Evolutionary conservation across 1,140 invertebrate species (phyloP), one percentile per base, ranked within the genome.

Genomic region (Drosophila orosa): DNA sequence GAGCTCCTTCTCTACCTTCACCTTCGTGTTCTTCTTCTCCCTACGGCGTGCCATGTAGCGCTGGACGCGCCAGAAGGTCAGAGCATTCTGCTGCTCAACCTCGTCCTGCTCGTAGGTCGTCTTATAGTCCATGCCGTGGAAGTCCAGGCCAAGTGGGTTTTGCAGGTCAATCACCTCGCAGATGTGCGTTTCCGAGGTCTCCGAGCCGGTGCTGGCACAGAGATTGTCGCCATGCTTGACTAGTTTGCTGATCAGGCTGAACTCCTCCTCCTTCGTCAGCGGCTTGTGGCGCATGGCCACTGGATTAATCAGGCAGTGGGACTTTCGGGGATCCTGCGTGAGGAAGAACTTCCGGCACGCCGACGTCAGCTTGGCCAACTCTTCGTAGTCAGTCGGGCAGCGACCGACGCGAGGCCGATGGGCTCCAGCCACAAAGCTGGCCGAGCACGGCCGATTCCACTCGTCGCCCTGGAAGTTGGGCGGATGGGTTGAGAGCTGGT

Each of bases 41-140:
- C 57, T 63, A 6, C 75, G 78, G 1, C 90, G 48, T 3, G 74
- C 55, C 78, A 91, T 90, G 37, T 84, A 83, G 10, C 91, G 83
- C 7, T 73, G 45, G 0, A 92, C 71, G 0, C 78, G 76, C 57
- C 78, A 84, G n/a, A 91, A 92, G 19, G 74, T 76, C 29, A 72
- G 37, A 4, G 87, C 61, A 56, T 92, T 91, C 37, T 91, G 86
- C 25, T 79, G 58, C 24, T 92, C 85, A 25, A 91, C 67, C 52
- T 92, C 91, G 33, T 92, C 91, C 39, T 74, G 77, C 37, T 91
- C 74, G 39, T 87, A 92, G 0, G 81, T 90, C 24, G 89, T 80
- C 54, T 80, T 83, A 47, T 91, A 91, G 62, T 92, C 91, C 63
- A 90, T 72, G 39, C 91, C 91, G 35, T 92, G 91, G n/a, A 91